Base-by-base conservation (phyloP, 2,113 vertebrate genomes). In the Coregonus clupeaformis region DNA sequence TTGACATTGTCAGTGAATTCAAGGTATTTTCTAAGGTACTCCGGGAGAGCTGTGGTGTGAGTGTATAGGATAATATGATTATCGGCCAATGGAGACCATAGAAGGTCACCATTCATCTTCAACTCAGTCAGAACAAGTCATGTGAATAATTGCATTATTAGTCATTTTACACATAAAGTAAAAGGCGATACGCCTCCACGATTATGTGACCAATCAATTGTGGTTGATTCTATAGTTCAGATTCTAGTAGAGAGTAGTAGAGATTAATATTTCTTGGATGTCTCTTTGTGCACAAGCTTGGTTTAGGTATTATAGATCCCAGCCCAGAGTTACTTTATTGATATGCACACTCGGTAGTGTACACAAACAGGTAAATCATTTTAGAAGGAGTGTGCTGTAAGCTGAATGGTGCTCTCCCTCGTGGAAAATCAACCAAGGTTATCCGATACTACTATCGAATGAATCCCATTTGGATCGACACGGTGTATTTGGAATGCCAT, bases 391-490 rank as follows among this genome's bases (percentile, higher is more conserved):
- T 85, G 65, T 16, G 36, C 22, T 78, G 73, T 77, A 70, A 69
- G 69, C 78, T 81, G 80, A 82, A 78, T 81, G 62, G 79, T 87
- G 74, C 74, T 73, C 52, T 76, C 77, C 78, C 80, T 42, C 36
- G 36, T 42, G 70, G 75, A 45, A 14, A 75, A 72, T 69, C 72
- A 79, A 71, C 84, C 66, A 69, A 79, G 42, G 78, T 70, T 81
- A 71, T 87, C 78, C 76, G 68, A 81, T 57, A 78, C 79, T 82
- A 83, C 78, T 72, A 87, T 85, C 78, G 85, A 83, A 82, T 78
- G 85, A 87, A 89, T 88, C 88, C 90, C 87, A 89, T 86, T 90
- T 90, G 89, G 84, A 86, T 91, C 57, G 84, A 88, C 87, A 90
- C 82, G 75, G 78, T 87, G 81, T 83, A 73, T 82, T 87, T 85